Evolutionary conservation across 1,140 invertebrate species (phyloP).

Genomic region (Diachasma alloeum): DNA sequence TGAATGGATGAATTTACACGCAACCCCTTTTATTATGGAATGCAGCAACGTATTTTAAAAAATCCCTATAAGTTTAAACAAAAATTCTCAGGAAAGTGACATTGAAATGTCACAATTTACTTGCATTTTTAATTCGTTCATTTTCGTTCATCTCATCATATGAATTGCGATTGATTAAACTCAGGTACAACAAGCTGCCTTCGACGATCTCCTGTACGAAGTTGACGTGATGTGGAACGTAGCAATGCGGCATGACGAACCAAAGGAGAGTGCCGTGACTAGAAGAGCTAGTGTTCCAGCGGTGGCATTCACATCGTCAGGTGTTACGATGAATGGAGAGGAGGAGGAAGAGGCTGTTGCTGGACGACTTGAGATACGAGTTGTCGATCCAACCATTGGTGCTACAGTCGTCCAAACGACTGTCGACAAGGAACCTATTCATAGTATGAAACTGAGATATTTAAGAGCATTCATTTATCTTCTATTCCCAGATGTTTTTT

Average conservation of each 20-base stretch:
- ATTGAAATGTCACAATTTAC: too few relatives aligned
- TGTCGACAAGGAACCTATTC: conserved; percentile 59
- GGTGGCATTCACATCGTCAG: conserved; percentile 44
- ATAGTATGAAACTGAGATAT: conserved; percentile 46
- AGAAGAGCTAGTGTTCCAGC: conserved; percentile 55
- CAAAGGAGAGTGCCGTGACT: conserved; percentile 35
- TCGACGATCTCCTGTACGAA: conserved; percentile 82
- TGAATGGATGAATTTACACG: too few relatives aligned
- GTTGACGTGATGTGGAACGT: conserved; percentile 87
- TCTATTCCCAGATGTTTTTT: not conserved
- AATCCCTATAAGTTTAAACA: too few relatives aligned
- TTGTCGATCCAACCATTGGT: conserved; percentile 68
- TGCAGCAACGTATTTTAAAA: too few relatives aligned
- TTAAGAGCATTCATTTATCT: not conserved
- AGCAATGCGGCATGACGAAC: conserved; percentile 60
- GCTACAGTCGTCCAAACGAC: conserved; percentile 63
- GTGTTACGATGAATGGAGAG: conserved; percentile 46
- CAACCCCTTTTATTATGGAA: too few relatives aligned
- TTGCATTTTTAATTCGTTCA: too few relatives aligned
- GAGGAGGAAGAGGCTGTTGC: conserved; percentile 72
- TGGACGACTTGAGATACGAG: conserved; percentile 82
- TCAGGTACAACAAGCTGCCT: conserved; percentile 82
- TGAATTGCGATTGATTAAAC: not conserved
- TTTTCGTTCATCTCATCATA: too few relatives aligned
- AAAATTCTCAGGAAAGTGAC: too few relatives aligned